These are phyloP conservation scores for Jacana jacana DNA, from an alignment of 2,113 vertebrate genomes.

Conservation along the genomic window DNA sequence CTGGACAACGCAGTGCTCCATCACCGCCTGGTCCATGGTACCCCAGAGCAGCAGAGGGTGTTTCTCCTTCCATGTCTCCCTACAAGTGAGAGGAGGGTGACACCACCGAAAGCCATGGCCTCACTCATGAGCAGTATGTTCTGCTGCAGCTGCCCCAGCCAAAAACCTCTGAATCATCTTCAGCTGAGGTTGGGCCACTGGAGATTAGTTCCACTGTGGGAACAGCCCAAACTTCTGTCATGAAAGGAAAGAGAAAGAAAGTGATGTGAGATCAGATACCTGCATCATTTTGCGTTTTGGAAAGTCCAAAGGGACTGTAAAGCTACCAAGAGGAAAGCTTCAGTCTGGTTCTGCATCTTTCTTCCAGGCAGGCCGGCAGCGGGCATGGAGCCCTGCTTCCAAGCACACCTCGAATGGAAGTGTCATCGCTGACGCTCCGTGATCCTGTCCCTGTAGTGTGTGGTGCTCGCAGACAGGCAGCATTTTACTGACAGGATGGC, in stretches of 20 bases:
- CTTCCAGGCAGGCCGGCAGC: background rate
- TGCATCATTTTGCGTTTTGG: background rate
- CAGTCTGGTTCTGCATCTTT: background rate
- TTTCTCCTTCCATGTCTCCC: background rate
- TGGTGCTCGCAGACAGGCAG: background rate
- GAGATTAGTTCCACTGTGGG: background rate
- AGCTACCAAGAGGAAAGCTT: background rate
- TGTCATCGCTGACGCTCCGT: background rate
- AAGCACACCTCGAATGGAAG: background rate
- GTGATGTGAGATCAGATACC: background rate
- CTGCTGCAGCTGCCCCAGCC: background rate
- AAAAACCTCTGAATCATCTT: background rate
- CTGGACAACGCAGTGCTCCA: background rate
- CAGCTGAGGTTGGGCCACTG: background rate
- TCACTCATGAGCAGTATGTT: background rate
- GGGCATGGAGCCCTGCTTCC: background rate
- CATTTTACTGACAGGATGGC: background rate
- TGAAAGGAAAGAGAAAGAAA: background rate
- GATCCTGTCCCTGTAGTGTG: background rate
- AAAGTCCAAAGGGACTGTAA: background rate
- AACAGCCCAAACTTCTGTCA: background rate
- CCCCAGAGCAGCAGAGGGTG: background rate
- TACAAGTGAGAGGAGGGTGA: background rate
- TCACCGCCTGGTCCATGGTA: fast-evolving
- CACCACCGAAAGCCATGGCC: background rate